A percentile compares a stretch with the other conserved stretches of the same genome.
phyloP scores from a whole-genome alignment of 2,113 vertebrate genomes.

The Dromaius novaehollandiae region DNA sequence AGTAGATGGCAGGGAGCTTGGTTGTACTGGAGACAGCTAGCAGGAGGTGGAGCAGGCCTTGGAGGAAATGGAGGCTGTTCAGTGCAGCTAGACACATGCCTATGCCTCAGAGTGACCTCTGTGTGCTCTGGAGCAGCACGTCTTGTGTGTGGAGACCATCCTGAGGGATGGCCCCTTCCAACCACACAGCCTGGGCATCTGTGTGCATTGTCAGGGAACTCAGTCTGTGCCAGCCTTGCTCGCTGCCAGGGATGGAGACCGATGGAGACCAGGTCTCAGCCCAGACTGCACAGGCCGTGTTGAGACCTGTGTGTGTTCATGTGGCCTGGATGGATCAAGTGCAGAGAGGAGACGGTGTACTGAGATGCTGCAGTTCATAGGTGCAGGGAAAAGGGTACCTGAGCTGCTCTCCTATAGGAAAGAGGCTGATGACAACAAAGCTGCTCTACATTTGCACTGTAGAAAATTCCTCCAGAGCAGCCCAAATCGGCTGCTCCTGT shows the following conservation, averaged over 20 bases:
- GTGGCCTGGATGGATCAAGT: background rate
- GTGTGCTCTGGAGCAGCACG: background rate
- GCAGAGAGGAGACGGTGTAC: background rate
- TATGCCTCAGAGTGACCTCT: background rate
- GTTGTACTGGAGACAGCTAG: background rate
- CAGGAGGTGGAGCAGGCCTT: background rate
- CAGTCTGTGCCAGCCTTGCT: rapidly evolving
- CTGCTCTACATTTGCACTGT: constrained; percentile 27
- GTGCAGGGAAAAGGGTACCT: background rate
- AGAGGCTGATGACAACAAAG: background rate
- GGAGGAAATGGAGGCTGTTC: background rate
- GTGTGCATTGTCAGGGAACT: rapidly evolving
- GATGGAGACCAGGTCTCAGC: background rate
- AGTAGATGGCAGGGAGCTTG: background rate
- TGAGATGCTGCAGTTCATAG: background rate
- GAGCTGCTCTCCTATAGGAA: background rate
- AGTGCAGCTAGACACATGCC: background rate
- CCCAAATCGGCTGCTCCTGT: background rate
- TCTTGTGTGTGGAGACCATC: background rate
- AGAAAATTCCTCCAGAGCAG: background rate
- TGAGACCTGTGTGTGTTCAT: rapidly evolving
- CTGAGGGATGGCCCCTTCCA: background rate
- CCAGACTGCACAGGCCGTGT: no score
- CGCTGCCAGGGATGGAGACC: background rate
- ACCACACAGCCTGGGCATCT: background rate